Base-by-base conservation (phyloP, 2,113 vertebrate genomes). In the Sebastes schlegelii region DNA sequence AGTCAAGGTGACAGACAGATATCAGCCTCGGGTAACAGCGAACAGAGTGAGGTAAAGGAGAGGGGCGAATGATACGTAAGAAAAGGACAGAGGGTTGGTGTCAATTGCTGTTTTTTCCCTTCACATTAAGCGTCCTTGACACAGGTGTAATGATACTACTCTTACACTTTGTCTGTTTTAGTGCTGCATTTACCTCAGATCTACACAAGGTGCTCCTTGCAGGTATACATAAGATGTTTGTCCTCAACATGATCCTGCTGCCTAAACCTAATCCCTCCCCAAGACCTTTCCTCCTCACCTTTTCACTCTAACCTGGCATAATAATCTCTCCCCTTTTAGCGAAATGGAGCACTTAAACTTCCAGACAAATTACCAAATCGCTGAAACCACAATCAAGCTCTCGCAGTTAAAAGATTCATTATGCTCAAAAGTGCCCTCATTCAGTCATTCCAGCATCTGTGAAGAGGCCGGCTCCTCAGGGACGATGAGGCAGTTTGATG, bases 111-210 rank as follows among this genome's bases (percentile, higher is more conserved):
- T 69, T 90, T 86, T 86, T 74, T 23, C 48, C 89, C 83, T 79
- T 81, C 83, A 86, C 86, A 67, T 86, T 91, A 92, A 92, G 73
- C 79, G 77, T 89, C 89, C 85, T 86, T 92, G 88, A 93, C 88
- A 78, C 84, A 48, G 12, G 80, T 88, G 87, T 91, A 93, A 90
- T 86, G 88, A 89, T 89, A 88, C 86, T 52, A 77, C 81, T 86
- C 84, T 88, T 83, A 86, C 85, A 79, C 86, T 84, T 83, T 79
- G 85, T 74, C 79, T 60, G 34, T 89, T 90, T 91, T 84, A 87
- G 83, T 23, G 40, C 60, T 17, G 76, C 91, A 57, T 92, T 93
- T 91, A 88, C 85, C 82, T 79, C 42, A 48, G 62, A 77, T 83
- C 46, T 63, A 62, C 82, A 65, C 75, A 73, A 48, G 19, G 58